phyloP scores from a whole-genome alignment of 2,113 vertebrate species.

The Elaphurus davidianus region DNA sequence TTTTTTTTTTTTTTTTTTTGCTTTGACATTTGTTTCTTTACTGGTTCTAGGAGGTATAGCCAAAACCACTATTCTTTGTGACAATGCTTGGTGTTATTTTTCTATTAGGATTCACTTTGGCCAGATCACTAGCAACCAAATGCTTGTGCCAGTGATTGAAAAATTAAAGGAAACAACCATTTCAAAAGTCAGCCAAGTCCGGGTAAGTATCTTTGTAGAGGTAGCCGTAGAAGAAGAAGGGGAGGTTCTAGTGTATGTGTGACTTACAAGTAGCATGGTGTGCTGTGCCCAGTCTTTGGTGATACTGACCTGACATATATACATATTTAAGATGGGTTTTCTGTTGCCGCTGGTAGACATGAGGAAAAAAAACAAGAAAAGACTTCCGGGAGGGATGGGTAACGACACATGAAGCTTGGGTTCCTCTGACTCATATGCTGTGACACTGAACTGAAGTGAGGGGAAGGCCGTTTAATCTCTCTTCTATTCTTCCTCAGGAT shows the following conservation, averaged over 20 bases:
- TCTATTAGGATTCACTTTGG: constrained; percentile 93
- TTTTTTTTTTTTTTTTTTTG: neutral
- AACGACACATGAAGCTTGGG: neutral
- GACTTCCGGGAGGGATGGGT: neutral
- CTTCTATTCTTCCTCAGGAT: constrained; percentile 82
- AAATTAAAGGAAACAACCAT: constrained; percentile 91
- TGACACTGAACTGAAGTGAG: neutral
- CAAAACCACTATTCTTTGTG: neutral
- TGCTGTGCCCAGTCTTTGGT: neutral
- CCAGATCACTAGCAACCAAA: constrained; percentile 94
- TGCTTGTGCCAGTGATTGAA: constrained; percentile 93
- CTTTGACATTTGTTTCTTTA: neutral
- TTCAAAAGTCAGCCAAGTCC: constrained; percentile 89
- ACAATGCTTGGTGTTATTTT: neutral
- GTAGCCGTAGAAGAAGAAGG: neutral
- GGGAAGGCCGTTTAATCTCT: neutral
- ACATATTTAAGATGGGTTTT: neutral
- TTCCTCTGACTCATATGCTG: neutral
- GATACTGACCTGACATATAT: no score
- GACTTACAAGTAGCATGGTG: no score
- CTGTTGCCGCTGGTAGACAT: neutral
- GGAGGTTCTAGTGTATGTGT: neutral
- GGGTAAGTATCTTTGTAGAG: constrained; percentile 82
- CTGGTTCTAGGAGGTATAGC: neutral
- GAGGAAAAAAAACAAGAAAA: neutral